A percentile compares a stretch with the other conserved stretches of the same genome.
Evolutionary conservation across 1,140 invertebrate genomes (phyloP).

Genomic region (Ips nitidus): DNA sequence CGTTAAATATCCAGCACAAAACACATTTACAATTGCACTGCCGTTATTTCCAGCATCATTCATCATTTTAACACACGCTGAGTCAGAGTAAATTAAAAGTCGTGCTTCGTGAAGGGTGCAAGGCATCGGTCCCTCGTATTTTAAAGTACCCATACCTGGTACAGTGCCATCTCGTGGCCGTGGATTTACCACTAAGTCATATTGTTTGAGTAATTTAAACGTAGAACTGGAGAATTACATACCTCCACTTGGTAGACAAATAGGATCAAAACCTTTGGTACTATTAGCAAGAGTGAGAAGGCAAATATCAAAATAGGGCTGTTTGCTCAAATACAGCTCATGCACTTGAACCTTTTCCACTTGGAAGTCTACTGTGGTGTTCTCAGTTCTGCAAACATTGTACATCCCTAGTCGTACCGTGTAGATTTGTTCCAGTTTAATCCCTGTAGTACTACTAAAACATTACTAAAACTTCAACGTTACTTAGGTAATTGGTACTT

Average conservation of each 20-base stretch:
- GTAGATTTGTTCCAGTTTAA: slow-evolving; percentile 43
- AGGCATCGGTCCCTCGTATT: slow-evolving; percentile 38
- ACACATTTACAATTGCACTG: slow-evolving; percentile 38
- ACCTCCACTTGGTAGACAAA: slow-evolving; percentile 40
- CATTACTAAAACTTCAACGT: not conserved
- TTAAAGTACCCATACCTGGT: slow-evolving; percentile 42
- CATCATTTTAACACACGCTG: slow-evolving; percentile 41
- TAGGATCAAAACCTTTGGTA: slow-evolving; percentile 35
- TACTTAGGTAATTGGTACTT: not conserved
- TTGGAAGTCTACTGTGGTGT: slow-evolving; percentile 34
- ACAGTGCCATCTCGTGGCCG: slow-evolving; percentile 40
- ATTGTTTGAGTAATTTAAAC: not conserved
- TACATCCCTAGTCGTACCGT: slow-evolving; percentile 44
- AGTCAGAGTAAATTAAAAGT: slow-evolving; percentile 42
- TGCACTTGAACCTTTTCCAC: slow-evolving; percentile 45
- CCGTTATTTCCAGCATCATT: slow-evolving; percentile 39
- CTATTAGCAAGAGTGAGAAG: slow-evolving; percentile 40
- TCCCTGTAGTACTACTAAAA: not conserved
- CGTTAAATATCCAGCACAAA: slow-evolving; percentile 48
- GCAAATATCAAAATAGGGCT: slow-evolving; percentile 47
- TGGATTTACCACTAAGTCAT: slow-evolving; percentile 15
- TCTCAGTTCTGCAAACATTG: slow-evolving; percentile 44
- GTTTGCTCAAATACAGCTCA: slow-evolving; percentile 41
- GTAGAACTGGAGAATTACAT: not conserved
- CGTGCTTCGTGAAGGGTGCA: slow-evolving; percentile 46